Percentiles rank a stretch among this genome's conserved stretches.
Conservation (phyloP, 2,888 invertebrate species). For the Drosophila recens region DNA sequence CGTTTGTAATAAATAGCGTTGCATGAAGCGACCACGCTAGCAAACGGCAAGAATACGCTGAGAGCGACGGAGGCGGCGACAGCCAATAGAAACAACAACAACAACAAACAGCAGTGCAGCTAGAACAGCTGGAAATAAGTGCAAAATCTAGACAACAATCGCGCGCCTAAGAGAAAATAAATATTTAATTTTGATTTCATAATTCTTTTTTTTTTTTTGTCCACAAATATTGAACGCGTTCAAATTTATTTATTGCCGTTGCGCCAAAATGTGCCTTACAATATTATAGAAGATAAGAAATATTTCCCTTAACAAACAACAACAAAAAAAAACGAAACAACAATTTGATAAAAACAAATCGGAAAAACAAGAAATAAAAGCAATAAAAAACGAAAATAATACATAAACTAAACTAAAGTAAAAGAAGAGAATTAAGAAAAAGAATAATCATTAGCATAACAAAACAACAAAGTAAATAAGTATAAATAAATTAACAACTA, state of each 20-base stretch:
- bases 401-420: slow-evolving; percentile 21
- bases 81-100: slow-evolving; percentile 37
- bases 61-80: slow-evolving; percentile 62
- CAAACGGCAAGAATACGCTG: slow-evolving; percentile 71
- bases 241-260: slow-evolving; percentile 16
- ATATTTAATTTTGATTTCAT: slow-evolving; percentile 29
- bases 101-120: slow-evolving; percentile 37
- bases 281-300: slow-evolving; percentile 23
- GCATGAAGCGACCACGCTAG: slow-evolving; percentile 68
- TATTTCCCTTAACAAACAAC: slow-evolving; percentile 15
- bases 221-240: slow-evolving; percentile 31
- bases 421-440: slow-evolving; percentile 14
- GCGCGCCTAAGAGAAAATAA: slow-evolving; percentile 33
- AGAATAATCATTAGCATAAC: slow-evolving; percentile 41
- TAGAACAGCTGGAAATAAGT: slow-evolving; percentile 60
- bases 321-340: slow-evolving; percentile 22
- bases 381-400: slow-evolving; percentile 14
- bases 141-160: slow-evolving; percentile 27
- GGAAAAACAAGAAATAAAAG: slow-evolving; percentile 7
- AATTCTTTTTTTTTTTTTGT: slow-evolving; percentile 5
- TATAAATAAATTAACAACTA: slow-evolving; percentile 49
- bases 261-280: slow-evolving; percentile 47
- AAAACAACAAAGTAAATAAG: slow-evolving; percentile 34
- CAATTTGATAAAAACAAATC: slow-evolving; percentile 33
- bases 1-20: slow-evolving; percentile 75